Percentiles rank a stretch among this genome's conserved stretches.
These are phyloP conservation scores for Phortica magna DNA, from an alignment of 2,888 invertebrate genomes.

Conservation along the genomic window DNA sequence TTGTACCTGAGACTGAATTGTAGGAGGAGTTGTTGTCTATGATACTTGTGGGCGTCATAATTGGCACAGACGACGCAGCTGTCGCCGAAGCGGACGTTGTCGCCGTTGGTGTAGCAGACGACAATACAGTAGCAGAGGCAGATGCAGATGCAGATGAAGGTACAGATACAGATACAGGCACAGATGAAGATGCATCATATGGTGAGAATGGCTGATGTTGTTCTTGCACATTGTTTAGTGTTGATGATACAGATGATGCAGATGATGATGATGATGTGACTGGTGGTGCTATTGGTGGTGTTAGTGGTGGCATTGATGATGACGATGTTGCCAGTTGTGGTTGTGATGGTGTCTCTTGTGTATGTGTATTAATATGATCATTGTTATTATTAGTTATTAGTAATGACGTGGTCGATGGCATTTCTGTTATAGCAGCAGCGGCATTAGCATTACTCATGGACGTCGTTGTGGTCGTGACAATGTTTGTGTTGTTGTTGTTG, in stretches of 20 bases:
- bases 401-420: slow-evolving; percentile 45
- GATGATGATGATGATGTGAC: slow-evolving; percentile 33
- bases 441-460: no score
- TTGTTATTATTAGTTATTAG: slow-evolving; percentile 40
- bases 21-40: slow-evolving; percentile 40
- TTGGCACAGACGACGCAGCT: slow-evolving; percentile 37
- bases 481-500: background rate
- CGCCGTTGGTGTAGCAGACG: slow-evolving; percentile 38
- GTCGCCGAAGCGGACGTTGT: slow-evolving; percentile 41
- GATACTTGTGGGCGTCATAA: slow-evolving; percentile 33
- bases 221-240: slow-evolving; percentile 43
- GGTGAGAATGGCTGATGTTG: slow-evolving; percentile 48
- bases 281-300: slow-evolving; percentile 40
- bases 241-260: slow-evolving; percentile 38
- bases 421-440: background rate
- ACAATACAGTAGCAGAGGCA: slow-evolving; percentile 45
- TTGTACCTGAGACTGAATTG: slow-evolving; percentile 49
- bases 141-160: slow-evolving; percentile 45
- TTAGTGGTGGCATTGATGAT: slow-evolving; percentile 40
- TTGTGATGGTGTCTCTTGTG: slow-evolving; percentile 48
- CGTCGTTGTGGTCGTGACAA: slow-evolving; percentile 11
- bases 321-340: slow-evolving; percentile 31
- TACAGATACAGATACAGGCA: slow-evolving; percentile 44
- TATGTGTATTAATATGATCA: slow-evolving; percentile 36
- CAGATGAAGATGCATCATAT: slow-evolving; percentile 50